A percentile compares a stretch with the other conserved stretches of the same genome.
phyloP scores from a whole-genome alignment of 2,797 vertebrate species.

The Pseudochromis fuscus region DNA sequence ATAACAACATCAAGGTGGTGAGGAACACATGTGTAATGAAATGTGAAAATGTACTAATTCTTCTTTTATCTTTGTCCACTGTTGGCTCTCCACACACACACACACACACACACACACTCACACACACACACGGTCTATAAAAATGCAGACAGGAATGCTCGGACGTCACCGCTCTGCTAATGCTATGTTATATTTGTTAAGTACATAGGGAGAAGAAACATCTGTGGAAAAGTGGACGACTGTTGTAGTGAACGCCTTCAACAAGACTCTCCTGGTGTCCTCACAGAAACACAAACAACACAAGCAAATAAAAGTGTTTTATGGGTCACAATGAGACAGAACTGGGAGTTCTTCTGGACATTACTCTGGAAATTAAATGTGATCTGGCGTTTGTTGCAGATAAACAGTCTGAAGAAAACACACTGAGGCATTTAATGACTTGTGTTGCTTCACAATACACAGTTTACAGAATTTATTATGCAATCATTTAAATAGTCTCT shows the following conservation, averaged over 20 bases:
- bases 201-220: constrained; percentile 37
- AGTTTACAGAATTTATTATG: not conserved
- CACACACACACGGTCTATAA: constrained; percentile 36
- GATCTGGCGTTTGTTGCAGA: constrained; percentile 8
- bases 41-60: not conserved
- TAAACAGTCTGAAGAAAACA: constrained; percentile 1
- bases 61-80: too few relatives aligned
- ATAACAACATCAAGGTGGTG: too few relatives aligned
- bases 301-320: constrained; percentile 5
- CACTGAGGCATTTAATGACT: not conserved
- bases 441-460: not conserved
- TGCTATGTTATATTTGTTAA: constrained; percentile 56
- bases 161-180: constrained; percentile 50
- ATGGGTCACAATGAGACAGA: not conserved
- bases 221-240: constrained; percentile 24
- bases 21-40: too few relatives aligned
- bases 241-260: not conserved
- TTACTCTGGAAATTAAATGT: not conserved
- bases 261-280: not conserved
- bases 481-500: not conserved
- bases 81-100: not conserved
- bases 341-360: not conserved
- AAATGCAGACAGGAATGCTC: constrained; percentile 51
- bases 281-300: constrained; percentile 14
- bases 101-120: constrained; percentile 12